Conservation (phyloP, 2,888 invertebrate species). For the Drosophila rellima region DNA sequence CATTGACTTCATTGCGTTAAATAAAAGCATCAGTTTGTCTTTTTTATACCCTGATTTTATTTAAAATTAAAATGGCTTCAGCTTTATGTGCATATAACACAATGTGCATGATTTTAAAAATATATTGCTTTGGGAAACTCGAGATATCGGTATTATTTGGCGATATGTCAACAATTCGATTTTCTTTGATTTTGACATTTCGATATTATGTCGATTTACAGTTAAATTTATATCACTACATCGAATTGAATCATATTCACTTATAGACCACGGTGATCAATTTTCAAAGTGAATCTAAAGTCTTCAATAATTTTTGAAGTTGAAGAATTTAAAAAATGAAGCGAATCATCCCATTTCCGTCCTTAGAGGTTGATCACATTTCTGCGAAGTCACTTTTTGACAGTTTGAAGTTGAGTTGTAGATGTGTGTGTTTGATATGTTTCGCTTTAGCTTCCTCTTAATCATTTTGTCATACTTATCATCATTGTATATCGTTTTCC, state of each 20-base stretch:
- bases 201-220: no score
- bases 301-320: conserved; percentile 57
- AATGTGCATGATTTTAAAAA: no score
- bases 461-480: conserved; percentile 21
- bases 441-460: conserved; percentile 24
- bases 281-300: conserved; percentile 27
- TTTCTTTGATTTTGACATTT: no score
- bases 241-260: not conserved
- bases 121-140: no score
- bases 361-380: conserved; percentile 31
- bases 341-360: conserved; percentile 18
- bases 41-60: not conserved
- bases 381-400: conserved; percentile 57
- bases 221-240: no score
- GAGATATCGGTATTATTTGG: no score
- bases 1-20: conserved; percentile 39
- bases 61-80: not conserved
- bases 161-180: no score
- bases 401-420: conserved; percentile 40
- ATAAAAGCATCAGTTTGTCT: conserved; percentile 53
- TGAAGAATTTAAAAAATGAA: conserved; percentile 19
- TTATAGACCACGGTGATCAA: conserved; percentile 9
- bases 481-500: conserved; percentile 47
- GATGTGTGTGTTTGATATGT: conserved; percentile 24
- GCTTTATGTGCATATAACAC: not conserved